Evolutionary conservation across 2,113 vertebrate species (phyloP).

Genomic region (Micronycteris hirsuta): DNA sequence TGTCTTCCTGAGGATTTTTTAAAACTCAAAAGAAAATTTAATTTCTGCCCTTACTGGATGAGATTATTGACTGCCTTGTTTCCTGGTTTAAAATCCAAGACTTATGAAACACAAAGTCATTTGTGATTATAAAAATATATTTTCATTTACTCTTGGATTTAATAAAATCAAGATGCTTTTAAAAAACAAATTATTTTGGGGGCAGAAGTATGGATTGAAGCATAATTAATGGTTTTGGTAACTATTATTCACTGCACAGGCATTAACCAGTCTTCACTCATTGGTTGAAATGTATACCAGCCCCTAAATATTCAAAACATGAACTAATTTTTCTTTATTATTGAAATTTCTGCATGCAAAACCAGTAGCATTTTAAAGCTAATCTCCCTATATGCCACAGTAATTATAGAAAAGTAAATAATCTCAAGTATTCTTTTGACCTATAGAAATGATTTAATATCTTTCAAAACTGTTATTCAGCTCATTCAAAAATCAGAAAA

Average conservation of each 20-base stretch:
- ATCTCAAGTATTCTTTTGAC: conserved; percentile 83
- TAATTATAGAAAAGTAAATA: conserved; percentile 86
- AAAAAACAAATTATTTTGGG: background rate
- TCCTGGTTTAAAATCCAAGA: background rate
- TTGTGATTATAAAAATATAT: background rate
- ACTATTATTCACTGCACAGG: conserved; percentile 5
- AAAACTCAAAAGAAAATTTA: background rate
- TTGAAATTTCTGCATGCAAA: conserved; percentile 77
- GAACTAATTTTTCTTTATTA: conserved; percentile 76
- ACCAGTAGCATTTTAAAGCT: conserved; percentile 78
- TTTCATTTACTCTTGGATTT: background rate
- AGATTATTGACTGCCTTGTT: background rate
- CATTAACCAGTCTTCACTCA: conserved; percentile 28
- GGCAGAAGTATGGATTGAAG: background rate
- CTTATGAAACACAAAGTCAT: background rate
- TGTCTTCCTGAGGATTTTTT: background rate
- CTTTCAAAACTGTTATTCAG: conserved; percentile 79
- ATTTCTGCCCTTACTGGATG: background rate
- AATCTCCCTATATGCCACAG: conserved; percentile 80
- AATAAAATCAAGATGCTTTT: conserved; percentile 29
- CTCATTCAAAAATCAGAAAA: conserved; percentile 76
- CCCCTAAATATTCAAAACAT: conserved; percentile 77
- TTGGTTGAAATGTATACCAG: conserved; percentile 25
- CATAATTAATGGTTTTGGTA: background rate
- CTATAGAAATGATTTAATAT: conserved; percentile 81